Base-by-base conservation (phyloP, 1,140 invertebrate genomes). In the Coptotermes formosanus region DNA sequence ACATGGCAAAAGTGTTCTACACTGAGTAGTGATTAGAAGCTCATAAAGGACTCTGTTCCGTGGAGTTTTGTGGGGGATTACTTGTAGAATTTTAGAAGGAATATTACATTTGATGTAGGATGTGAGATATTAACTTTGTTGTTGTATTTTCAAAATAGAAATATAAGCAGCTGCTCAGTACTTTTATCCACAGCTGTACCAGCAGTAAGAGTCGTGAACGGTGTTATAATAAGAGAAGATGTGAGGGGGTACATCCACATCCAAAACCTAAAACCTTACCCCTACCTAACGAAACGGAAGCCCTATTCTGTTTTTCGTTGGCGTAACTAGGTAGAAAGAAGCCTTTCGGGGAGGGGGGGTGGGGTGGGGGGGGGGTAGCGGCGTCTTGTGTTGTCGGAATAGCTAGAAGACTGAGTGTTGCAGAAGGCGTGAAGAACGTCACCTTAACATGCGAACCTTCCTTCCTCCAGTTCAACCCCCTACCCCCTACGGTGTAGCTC, bases 401-500 rank as follows among this genome's bases (percentile, higher is more conserved):
- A 6, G 64, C 16, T 25, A 8, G 64, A 75, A 75, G 59, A 75
- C 25, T 25, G 25, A 30, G 64, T 75, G 7, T 30, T 30, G 48
- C 82, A 44, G 21, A 19, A 83, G 82, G 82, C 82, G 82, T 83
- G 82, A 83, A 32, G 82, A 83, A 83, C 82, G 82, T 43, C 82
- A 52, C 43, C 32, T 45, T 52, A 83, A 83, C 82, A 83, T 83
- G 82, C 82, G 48, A 83, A 44, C 82, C 32, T 83, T 83, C 82
- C 82, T 83, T 52, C 43, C 82, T 83, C 82, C 23, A 83, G 64
- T 75, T 75, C 25, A 25, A n/a, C 64, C 64, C 64, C 9, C 64
- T 75, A n/a, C 25, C 82, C 82, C 43, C 43, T 19, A 52, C 38
- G 82, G 82, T 32, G 82, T 21, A 30, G 48, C 43, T 9, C 48